Base-by-base conservation (phyloP, 2,888 invertebrate genomes). In the Thymelicus sylvestris region DNA sequence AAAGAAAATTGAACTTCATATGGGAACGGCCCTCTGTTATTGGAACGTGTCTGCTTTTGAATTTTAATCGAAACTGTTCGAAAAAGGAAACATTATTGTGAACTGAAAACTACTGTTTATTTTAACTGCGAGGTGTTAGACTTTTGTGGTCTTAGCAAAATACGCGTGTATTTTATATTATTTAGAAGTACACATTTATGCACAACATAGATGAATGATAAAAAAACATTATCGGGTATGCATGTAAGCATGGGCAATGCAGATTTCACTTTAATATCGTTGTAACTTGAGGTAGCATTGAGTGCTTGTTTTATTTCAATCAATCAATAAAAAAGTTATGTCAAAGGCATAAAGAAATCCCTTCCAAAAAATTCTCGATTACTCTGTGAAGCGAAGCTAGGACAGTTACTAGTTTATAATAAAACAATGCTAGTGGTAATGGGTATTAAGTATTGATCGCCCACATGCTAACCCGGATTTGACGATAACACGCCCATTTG, bases 401-500 rank as follows among this genome's bases (percentile, higher is more conserved):
- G 3, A 3, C 31, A 31, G 31, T 31, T 31, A 31, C 44, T 44
- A 44, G 44, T 52, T 19, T 4, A 24, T 13, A 38, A 15, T 8
- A 38, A 57, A 57, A 57, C 31, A 38, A 57, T 57, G 57, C 12
- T 10, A 57, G 2, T 57, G 13, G 31, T 38, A 57, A 13, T 8
- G 31, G 12, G 15, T 48, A n/a, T 7, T 48, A 47, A 7, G 39
- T 52, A 55, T 52, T 24, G 65, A 70, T 70, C 66, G 52, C 74
- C 77, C 77, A 76, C 76, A 78, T 81, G 78, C 68, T 77, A 77
- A 77, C 69, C 77, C 77, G 78, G 70, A 77, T 79, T 79, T 77
- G 78, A 79, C 74, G 81, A 81, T 83, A 81, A 77, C 76, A 81
- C 78, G 78, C 75, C 74, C 78, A 76, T 79, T 81, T 81, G 77